Evolutionary conservation across 2,113 vertebrate species (phyloP).

Genomic region (Tetraodon nigroviridis): DNA sequence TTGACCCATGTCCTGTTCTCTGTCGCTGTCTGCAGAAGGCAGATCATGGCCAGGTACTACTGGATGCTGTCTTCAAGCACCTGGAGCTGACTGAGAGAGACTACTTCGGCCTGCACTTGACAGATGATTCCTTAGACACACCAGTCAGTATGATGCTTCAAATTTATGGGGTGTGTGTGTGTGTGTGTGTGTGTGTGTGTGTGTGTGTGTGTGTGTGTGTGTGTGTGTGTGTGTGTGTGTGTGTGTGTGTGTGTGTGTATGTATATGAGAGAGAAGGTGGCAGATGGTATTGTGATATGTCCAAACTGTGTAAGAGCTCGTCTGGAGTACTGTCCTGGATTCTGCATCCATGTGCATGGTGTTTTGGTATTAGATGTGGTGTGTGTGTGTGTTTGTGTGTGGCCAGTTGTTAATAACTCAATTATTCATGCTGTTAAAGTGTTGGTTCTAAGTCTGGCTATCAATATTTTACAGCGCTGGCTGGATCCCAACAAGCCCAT

Average conservation of each 20-base stretch:
- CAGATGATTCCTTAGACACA: conserved; percentile 89
- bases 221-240: background rate
- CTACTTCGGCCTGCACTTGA: conserved; percentile 96
- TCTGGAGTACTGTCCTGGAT: background rate
- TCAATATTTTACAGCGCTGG: conserved; percentile 89
- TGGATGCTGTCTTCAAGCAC: conserved; percentile 94
- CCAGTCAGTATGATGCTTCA: conserved; percentile 78
- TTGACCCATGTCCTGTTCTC: background rate
- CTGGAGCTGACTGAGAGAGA: conserved; percentile 97
- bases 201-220: background rate
- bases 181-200: background rate
- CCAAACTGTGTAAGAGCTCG: conserved; percentile 1
- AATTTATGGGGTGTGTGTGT: background rate
- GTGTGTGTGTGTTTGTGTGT: conserved; percentile 3
- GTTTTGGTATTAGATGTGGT: conserved; percentile 19
- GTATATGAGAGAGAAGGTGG: background rate
- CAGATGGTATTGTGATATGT: too few species aligned
- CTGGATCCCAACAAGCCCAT: conserved; percentile 97
- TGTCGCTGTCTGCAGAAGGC: conserved; percentile 81
- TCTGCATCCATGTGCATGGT: background rate
- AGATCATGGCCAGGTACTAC: conserved; percentile 88
- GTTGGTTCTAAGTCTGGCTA: conserved; percentile 61
- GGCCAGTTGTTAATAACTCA: conserved; percentile 54
- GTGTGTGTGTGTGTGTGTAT: background rate
- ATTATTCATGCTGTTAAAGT: conserved; percentile 35